Evolutionary conservation across 1,140 invertebrate species (phyloP).

Genomic region (Meloidogyne exigua): DNA sequence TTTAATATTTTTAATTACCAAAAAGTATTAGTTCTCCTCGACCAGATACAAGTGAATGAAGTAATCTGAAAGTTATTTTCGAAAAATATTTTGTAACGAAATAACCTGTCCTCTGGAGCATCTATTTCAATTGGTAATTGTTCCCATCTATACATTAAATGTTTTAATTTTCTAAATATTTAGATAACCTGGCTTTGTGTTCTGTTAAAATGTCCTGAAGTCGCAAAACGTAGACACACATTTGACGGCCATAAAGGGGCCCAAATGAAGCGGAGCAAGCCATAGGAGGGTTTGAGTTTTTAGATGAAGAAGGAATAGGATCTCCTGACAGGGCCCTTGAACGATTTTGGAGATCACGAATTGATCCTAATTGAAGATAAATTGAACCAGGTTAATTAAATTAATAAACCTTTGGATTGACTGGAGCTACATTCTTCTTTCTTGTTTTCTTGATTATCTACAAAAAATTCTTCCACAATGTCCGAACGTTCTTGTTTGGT

Average conservation of each 20-base stretch:
- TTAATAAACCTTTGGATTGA: slow-evolving; percentile 5
- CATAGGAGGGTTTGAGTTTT: neutral
- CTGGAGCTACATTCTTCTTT: neutral
- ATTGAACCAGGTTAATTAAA: neutral
- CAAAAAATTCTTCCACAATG: slow-evolving; percentile 23
- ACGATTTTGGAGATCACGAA: slow-evolving; percentile 3
- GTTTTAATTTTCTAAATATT: neutral
- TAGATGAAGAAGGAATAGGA: neutral
- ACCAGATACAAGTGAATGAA: slow-evolving; percentile 83
- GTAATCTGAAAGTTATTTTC: slow-evolving; percentile 68
- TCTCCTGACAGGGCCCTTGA: neutral
- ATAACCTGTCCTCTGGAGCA: slow-evolving; percentile 73
- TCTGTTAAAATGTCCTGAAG: slow-evolving; percentile 24
- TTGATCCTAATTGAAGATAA: neutral
- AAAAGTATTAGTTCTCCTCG: slow-evolving; percentile 89
- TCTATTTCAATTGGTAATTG: slow-evolving; percentile 57
- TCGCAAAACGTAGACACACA: slow-evolving; percentile 39
- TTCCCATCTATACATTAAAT: slow-evolving; percentile 72
- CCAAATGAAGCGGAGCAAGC: slow-evolving; percentile 1
- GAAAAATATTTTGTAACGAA: neutral
- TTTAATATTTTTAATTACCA: slow-evolving; percentile 74
- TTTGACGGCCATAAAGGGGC: slow-evolving; percentile 24
- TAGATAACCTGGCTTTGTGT: slow-evolving; percentile 17
- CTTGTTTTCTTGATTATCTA: neutral
- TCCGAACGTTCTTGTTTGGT: slow-evolving; percentile 12